phyloP scores from a whole-genome alignment of 2,888 invertebrate genomes.

The Drosophila neutralis region DNA sequence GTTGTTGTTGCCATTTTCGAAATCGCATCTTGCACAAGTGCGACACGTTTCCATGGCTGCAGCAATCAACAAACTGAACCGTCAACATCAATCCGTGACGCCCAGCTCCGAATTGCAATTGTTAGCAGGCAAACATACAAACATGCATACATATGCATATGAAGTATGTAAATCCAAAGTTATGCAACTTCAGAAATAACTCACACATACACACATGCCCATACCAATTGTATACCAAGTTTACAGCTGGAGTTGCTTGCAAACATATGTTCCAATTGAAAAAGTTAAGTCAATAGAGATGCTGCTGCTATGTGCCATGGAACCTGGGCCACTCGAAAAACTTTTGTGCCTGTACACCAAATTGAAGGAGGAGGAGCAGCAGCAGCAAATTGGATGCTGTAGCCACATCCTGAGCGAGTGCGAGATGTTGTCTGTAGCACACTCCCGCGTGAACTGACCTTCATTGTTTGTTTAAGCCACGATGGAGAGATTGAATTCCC shows the following conservation, averaged over 20 bases:
- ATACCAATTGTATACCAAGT: conserved; percentile 27
- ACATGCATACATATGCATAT: conserved; percentile 14
- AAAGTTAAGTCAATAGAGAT: conserved; percentile 31
- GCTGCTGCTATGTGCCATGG: conserved; percentile 46
- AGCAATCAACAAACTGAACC: conserved; percentile 50
- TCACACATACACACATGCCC: conserved; percentile 20
- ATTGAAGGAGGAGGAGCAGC: conserved; percentile 15
- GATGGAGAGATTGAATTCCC: conserved; percentile 53
- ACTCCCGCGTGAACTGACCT: conserved; percentile 72
- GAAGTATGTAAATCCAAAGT: conserved; percentile 29
- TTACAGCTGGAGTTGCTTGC: conserved; percentile 34
- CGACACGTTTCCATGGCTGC: conserved; percentile 82
- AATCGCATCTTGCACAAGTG: conserved; percentile 83
- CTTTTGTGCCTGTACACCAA: conserved; percentile 52
- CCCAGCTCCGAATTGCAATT: conserved; percentile 45
- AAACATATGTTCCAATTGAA: conserved; percentile 42
- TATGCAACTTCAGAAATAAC: conserved; percentile 69
- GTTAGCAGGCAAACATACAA: conserved; percentile 21
- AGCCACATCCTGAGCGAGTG: conserved; percentile 42
- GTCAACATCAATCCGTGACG: conserved; percentile 49
- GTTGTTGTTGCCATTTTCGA: conserved; percentile 77
- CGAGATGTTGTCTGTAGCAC: conserved; percentile 58
- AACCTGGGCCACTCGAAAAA: conserved; percentile 59
- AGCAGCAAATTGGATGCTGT: conserved; percentile 22
- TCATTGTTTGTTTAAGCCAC: conserved; percentile 58